phyloP scores from a whole-genome alignment of 2,888 invertebrate genomes.

The Agelastica alni region DNA sequence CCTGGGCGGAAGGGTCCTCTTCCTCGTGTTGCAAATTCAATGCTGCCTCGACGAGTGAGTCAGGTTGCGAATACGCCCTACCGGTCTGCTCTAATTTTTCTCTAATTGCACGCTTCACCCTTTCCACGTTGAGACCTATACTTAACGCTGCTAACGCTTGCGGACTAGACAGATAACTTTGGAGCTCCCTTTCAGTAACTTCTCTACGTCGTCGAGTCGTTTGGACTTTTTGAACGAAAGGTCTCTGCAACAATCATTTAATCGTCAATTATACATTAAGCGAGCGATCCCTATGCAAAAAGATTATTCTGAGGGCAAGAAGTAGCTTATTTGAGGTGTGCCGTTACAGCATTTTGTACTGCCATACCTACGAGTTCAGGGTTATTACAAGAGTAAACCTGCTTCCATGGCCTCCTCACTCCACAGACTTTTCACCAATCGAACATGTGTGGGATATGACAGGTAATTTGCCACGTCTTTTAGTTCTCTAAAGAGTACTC shows the following conservation, averaged over 20 bases:
- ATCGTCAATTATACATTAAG: too few relatives aligned
- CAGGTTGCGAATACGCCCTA: slow-evolving; percentile 67
- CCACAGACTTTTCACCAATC: too few relatives aligned
- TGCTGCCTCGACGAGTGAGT: slow-evolving; percentile 74
- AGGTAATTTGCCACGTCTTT: too few relatives aligned
- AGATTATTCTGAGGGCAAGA: too few relatives aligned
- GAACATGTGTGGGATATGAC: too few relatives aligned
- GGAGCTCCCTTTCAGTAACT: slow-evolving; percentile 51
- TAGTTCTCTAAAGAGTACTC: too few relatives aligned
- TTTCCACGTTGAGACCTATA: slow-evolving; percentile 64
- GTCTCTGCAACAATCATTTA: slow-evolving; percentile 34
- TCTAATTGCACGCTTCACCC: slow-evolving; percentile 63
- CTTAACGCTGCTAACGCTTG: slow-evolving; percentile 62
- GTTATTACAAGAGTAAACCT: too few relatives aligned
- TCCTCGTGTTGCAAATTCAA: slow-evolving; percentile 70
- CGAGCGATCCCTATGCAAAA: too few relatives aligned
- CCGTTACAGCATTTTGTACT: too few relatives aligned
- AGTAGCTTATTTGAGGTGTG: too few relatives aligned
- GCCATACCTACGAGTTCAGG: too few relatives aligned
- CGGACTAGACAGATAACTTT: slow-evolving; percentile 56
- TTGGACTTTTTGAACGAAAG: slow-evolving; percentile 30
- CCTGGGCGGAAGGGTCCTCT: slow-evolving; percentile 50
- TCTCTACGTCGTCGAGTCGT: slow-evolving; percentile 38
- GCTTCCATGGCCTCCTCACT: too few relatives aligned
- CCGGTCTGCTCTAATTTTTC: slow-evolving; percentile 64